A percentile compares a stretch with the other conserved stretches of the same genome.
Conservation (phyloP, 2,888 invertebrate genomes). For the Trisateles emortualis region DNA sequence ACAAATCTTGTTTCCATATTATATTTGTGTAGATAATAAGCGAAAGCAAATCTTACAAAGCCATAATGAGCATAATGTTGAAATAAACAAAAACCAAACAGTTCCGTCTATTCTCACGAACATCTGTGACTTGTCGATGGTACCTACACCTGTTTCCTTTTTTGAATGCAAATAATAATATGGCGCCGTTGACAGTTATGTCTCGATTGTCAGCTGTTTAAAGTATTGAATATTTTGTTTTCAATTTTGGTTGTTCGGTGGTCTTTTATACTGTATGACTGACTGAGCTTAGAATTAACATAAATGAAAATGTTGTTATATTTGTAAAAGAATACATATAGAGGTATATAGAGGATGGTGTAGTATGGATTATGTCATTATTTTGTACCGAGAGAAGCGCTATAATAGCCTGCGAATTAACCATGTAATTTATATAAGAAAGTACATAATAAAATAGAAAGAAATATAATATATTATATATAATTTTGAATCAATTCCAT, state of each 20-base stretch:
- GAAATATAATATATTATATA: background rate
- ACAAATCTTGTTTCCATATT: background rate
- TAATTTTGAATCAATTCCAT: background rate
- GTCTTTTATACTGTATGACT: no score
- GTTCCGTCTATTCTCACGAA: slow-evolving; percentile 32
- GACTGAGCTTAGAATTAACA: background rate
- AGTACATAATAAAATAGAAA: no score
- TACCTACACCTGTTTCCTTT: slow-evolving; percentile 49
- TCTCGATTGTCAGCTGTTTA: slow-evolving; percentile 7
- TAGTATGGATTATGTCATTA: no score
- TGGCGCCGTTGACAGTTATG: slow-evolving; percentile 29
- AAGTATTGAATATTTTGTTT: background rate
- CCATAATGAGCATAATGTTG: background rate
- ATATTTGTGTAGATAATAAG: no score
- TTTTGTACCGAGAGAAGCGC: no score
- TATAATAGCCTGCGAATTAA: no score
- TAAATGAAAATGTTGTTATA: background rate
- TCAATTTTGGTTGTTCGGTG: no score
- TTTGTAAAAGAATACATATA: no score
- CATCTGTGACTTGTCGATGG: slow-evolving; percentile 44
- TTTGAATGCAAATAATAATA: slow-evolving; percentile 36
- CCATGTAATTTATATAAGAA: no score
- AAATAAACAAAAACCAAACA: slow-evolving; percentile 10
- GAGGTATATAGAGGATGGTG: no score
- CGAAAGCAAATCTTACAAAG: background rate